Percentiles rank a stretch among this genome's conserved stretches.
Conservation (phyloP, 92 coral and sea anemone genomes). For the Palythoa grandiflora region DNA sequence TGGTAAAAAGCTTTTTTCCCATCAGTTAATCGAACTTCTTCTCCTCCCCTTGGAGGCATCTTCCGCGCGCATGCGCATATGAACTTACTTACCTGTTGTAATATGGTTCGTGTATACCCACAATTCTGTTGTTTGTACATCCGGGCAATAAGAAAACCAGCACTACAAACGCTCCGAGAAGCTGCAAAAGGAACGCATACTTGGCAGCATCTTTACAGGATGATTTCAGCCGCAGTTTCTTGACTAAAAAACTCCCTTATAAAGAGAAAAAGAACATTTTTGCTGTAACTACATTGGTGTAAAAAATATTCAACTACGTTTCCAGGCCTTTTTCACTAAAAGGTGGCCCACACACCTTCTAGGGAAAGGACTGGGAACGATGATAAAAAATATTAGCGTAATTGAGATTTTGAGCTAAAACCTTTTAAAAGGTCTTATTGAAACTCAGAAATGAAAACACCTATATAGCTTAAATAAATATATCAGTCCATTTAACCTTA, state of each 20-base stretch:
- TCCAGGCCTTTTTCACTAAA: too few species aligned
- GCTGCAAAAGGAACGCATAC: background rate
- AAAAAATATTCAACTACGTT: too few species aligned
- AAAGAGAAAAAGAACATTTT: background rate
- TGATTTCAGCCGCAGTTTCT: background rate
- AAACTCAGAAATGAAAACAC: too few species aligned
- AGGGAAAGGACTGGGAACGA: too few species aligned
- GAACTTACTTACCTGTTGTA: background rate
- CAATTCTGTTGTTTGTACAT: background rate
- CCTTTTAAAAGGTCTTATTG: background rate
- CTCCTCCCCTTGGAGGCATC: too few species aligned
- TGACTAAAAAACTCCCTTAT: background rate
- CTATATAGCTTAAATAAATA: too few species aligned
- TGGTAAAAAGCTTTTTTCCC: too few species aligned
- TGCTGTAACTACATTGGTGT: background rate
- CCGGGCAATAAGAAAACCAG: background rate
- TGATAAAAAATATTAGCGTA: background rate
- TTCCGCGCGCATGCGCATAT: background rate
- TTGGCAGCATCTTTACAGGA: slow-evolving; percentile 4
- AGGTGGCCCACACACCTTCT: too few species aligned
- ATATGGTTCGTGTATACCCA: background rate
- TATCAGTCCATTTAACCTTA: too few species aligned
- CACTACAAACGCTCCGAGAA: background rate
- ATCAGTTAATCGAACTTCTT: too few species aligned
- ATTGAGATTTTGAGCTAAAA: background rate